Percentiles rank a stretch among this genome's conserved stretches.
phyloP scores from a whole-genome alignment of 2,797 vertebrate genomes.

The Scolopax rusticola region DNA sequence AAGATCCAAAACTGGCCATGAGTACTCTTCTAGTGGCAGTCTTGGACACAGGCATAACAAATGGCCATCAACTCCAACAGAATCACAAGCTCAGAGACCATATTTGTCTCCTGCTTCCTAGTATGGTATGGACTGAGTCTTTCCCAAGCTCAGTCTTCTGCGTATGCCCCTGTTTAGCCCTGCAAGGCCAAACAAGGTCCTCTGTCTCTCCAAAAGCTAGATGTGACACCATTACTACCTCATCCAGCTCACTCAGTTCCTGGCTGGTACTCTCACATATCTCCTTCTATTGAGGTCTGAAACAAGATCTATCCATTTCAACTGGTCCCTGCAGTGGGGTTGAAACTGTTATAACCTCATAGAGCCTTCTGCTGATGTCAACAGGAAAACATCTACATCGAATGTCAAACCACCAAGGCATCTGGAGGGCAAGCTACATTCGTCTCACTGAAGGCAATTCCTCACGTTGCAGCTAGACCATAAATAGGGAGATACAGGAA shows the following conservation, averaged over 20 bases:
- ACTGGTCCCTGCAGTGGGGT: rapidly evolving
- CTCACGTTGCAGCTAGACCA: neutral
- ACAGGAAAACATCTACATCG: neutral
- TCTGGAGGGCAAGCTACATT: neutral
- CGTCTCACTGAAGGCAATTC: neutral
- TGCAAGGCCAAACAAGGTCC: neutral
- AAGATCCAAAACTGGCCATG: neutral
- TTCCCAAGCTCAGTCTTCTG: neutral
- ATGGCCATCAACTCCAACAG: too few relatives aligned
- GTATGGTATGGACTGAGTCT: neutral
- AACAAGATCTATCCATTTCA: neutral
- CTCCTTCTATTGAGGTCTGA: neutral
- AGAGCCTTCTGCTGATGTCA: neutral
- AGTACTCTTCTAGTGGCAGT: neutral
- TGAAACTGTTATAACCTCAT: neutral
- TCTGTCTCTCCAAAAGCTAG: neutral
- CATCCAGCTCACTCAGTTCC: neutral
- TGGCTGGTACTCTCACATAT: rapidly evolving
- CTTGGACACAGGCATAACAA: neutral
- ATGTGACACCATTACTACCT: too few relatives aligned
- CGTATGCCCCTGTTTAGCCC: neutral
- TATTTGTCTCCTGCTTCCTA: neutral
- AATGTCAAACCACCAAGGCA: neutral
- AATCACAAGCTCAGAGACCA: neutral
- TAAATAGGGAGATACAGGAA: neutral